Evolutionary conservation across 2,888 invertebrate genomes (phyloP), one percentile per base, ranked within the genome.

Genomic region (Omphaloscelis lunosa): DNA sequence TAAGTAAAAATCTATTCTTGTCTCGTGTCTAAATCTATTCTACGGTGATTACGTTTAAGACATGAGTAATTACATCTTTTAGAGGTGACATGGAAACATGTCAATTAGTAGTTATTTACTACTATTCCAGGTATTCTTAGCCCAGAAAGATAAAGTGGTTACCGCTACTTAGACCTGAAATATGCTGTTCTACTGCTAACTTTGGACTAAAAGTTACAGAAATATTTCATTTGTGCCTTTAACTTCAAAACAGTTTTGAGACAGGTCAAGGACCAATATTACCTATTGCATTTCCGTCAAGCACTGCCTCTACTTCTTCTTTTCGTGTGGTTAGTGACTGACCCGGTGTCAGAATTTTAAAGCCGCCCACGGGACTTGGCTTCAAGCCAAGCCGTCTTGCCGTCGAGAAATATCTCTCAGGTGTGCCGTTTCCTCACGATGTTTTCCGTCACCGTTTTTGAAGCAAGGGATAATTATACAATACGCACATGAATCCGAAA

Each of bases 1-100:
- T 65, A 23, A 56, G 23, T 34, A 58, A 48, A 71, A 68, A 87
- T 71, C 61, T 73, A 75, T 77, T 65, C 29, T 34, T 53, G 45
- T 59, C 45, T n/a, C n/a, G n/a, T n/a, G n/a, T n/a, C n/a, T n/a
- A n/a, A n/a, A n/a, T n/a, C n/a, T n/a, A n/a, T n/a, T n/a, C n/a
- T 56, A n/a, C 4, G 23, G 61, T 67, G 39, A 29, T 66, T 58
- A 69, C 11, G 48, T 58, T 17, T 17, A 48, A 45, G 17, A 27
- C 7, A 3, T 27, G n/a, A n/a, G 15, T 61, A 45, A 45, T 34
- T 39, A 39, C 8, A 34, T 6, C 6, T 39, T 51, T 41, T 6
- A 15, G 3, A 41, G 34, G 29, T 15, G 1, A 39, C 63, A 29
- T 48, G 23, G 27, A 77, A 48, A 58, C 17, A 48, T 53, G 48